Conservation (phyloP, 30 jellyfish, hydroid and myxozoan species). For the Rhopilema esculentum region DNA sequence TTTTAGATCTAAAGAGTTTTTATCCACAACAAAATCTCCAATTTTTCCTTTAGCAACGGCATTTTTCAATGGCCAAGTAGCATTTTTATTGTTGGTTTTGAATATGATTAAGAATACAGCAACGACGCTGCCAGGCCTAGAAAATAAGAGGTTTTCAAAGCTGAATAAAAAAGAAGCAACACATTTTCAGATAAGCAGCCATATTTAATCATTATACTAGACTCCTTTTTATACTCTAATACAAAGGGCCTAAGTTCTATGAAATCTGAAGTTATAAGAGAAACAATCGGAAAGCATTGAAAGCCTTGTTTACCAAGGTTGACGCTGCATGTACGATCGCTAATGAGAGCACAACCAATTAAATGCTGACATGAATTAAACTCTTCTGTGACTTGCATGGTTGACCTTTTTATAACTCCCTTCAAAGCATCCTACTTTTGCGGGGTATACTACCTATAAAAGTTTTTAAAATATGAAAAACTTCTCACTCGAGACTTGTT, state of each 20-base stretch:
- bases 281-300: no score
- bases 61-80: constrained; percentile 66
- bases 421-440: background rate
- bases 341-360: no score
- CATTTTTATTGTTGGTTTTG: constrained; percentile 49
- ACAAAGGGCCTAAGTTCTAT: no score
- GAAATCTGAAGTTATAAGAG: no score
- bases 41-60: constrained; percentile 80
- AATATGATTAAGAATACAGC: constrained; percentile 52
- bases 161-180: background rate
- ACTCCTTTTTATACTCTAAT: no score
- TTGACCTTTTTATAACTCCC: no score
- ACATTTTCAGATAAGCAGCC: no score
- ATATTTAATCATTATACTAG: no score
- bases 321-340: no score
- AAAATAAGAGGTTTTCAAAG: background rate
- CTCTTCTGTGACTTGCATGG: no score
- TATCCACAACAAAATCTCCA: constrained; percentile 79
- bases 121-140: constrained; percentile 92
- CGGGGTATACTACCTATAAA: background rate
- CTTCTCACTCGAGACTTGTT: constrained; percentile 65
- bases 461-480: background rate
- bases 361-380: no score
- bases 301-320: no score
- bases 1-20: constrained; percentile 39